These are phyloP conservation scores for Aricia agestis DNA, from an alignment of 1,140 invertebrate genomes.

Conservation along the genomic window DNA sequence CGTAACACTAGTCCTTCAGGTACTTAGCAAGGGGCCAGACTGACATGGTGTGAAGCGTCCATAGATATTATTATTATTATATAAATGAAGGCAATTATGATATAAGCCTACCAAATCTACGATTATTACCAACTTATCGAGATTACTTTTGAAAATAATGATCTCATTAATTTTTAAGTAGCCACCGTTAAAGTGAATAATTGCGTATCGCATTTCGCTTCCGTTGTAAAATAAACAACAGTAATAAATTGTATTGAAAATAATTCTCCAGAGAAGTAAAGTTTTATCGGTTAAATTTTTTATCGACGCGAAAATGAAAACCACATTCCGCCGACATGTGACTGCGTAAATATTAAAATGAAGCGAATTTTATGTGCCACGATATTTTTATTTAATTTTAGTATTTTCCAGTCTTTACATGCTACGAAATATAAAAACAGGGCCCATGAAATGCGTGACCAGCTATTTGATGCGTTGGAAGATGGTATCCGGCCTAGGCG, in stretches of 20 bases:
- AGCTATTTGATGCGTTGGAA: background rate
- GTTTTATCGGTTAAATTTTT: conserved; percentile 31
- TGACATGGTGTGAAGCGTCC: too few relatives aligned
- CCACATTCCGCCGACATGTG: conserved; percentile 16
- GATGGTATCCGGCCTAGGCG: background rate
- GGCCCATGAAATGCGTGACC: background rate
- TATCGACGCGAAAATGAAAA: conserved; percentile 9
- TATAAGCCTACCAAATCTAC: too few relatives aligned
- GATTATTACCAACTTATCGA: too few relatives aligned
- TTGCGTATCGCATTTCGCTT: background rate
- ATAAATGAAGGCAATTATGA: too few relatives aligned
- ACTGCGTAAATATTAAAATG: conserved; percentile 24
- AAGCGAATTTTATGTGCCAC: conserved; percentile 8
- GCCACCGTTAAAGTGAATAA: background rate
- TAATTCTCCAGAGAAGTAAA: conserved; percentile 17
- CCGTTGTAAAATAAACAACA: background rate
- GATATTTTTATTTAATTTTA: conserved; percentile 15
- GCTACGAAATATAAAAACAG: background rate
- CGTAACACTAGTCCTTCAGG: too few relatives aligned
- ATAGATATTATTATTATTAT: too few relatives aligned
- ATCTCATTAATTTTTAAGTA: background rate
- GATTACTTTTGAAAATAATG: too few relatives aligned
- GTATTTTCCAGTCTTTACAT: conserved; percentile 7
- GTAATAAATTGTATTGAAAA: conserved; percentile 11
- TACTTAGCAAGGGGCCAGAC: too few relatives aligned